Base-by-base conservation (phyloP, 2,113 vertebrate genomes). In the Notothenia coriiceps region DNA sequence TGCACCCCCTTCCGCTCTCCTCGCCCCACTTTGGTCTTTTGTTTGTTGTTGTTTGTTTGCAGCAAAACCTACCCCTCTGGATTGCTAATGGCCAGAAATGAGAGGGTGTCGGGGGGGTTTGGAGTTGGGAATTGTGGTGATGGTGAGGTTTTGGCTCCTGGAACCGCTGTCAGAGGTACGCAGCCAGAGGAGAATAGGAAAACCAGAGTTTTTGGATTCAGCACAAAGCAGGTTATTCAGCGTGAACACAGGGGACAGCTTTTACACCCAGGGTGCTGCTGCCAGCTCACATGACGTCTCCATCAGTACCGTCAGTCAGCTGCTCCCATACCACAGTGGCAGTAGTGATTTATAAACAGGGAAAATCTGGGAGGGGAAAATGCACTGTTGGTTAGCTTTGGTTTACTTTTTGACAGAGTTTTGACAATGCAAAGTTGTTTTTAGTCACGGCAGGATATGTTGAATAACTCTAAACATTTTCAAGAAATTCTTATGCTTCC, bases 31-130 rank as follows among this genome's bases (percentile, higher is more conserved):
- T 86, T 82, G 75, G 50, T 86, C 82, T 87, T 87, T 91, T 92
- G 88, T 93, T 92, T 89, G 88, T 91, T 92, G 86, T 86, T 90
- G 82, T 93, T 91, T 92, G 84, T 87, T 89, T 90, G 74, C 64
- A 75, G 83, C 63, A 10, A 80, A 85, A 40, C 74, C 84, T 77
- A 78, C 84, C 88, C 63, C 73, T 82, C 78, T 77, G 79, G 76
- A 82, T 77, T 61, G 76, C 76, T 82, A 88, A 90, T 89, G 84
- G 87, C 79, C 80, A 84, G 25, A 85, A 85, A 80, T 86, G 82
- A 83, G 81, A 49, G 35, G 50, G 76, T 25, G 47, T 8, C 8
- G 77, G 52, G 7, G 44, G 11, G 35, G 5, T 46, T 52, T 47
- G 51, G 17, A 63, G 49, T 49, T 72, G 64, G 62, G 43, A 57